Conservation (phyloP, 2,797 vertebrate genomes). For the Leptodon cayanensis region DNA sequence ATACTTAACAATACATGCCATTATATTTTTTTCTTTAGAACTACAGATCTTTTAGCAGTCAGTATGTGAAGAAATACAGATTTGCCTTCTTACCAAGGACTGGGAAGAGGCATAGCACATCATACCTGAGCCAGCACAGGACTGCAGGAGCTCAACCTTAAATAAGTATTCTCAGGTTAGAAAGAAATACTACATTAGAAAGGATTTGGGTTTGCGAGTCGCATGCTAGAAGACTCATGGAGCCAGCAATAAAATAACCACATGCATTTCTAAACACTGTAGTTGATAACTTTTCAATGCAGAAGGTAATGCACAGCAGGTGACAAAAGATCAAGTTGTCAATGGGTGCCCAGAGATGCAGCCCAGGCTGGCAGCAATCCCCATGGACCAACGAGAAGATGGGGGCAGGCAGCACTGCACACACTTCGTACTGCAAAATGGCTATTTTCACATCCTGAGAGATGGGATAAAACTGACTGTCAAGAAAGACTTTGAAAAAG, state of each 20-base stretch:
- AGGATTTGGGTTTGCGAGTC: not conserved
- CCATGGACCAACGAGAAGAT: accelerated
- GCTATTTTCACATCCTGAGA: not conserved
- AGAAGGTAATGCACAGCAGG: not conserved
- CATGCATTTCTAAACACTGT: not conserved
- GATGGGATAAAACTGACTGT: not conserved
- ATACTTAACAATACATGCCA: not conserved
- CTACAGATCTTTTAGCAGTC: not conserved
- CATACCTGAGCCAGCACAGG: not conserved
- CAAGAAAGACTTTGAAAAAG: not conserved
- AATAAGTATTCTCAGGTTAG: not conserved
- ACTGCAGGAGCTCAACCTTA: not conserved
- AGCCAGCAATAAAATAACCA: not conserved
- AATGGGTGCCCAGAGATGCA: not conserved
- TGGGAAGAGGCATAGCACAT: not conserved
- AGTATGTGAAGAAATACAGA: not conserved
- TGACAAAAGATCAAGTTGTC: accelerated
- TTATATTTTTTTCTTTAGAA: not conserved
- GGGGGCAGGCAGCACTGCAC: not conserved
- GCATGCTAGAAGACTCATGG: accelerated
- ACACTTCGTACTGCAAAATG: accelerated
- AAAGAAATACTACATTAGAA: not conserved
- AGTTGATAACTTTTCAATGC: not conserved
- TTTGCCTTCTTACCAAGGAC: not conserved
- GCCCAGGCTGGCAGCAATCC: not conserved